Conservation (phyloP, 2,113 vertebrate species). For the Tetrao urogallus region DNA sequence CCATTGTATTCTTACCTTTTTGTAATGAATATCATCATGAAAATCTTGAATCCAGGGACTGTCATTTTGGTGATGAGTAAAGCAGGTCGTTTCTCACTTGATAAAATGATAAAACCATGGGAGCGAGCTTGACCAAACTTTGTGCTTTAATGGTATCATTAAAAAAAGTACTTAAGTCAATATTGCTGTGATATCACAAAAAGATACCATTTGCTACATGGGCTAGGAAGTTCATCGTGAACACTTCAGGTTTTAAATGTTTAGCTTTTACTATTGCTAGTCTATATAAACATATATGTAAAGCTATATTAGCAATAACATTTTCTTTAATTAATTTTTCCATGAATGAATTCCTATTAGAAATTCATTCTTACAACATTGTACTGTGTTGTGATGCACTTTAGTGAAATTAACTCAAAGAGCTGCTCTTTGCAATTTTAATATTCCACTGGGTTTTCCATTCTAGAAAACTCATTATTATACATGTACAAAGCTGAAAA, state of each 20-base stretch:
- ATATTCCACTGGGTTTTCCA: constrained; percentile 82
- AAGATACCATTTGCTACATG: neutral
- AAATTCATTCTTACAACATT: constrained; percentile 77
- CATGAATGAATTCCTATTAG: constrained; percentile 72
- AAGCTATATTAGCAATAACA: constrained; percentile 53
- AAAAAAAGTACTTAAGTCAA: neutral
- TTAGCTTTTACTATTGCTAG: constrained; percentile 18
- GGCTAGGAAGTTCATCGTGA: neutral
- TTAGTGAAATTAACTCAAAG: constrained; percentile 78
- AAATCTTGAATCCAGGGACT: neutral
- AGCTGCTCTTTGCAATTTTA: constrained; percentile 80
- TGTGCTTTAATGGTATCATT: neutral
- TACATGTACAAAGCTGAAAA: constrained; percentile 85
- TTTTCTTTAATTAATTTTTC: constrained; percentile 76
- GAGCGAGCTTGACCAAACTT: neutral
- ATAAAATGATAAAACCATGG: neutral
- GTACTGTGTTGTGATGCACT: constrained; percentile 79
- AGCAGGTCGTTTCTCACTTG: neutral
- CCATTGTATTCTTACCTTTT: neutral
- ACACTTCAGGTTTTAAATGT: neutral
- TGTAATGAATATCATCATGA: neutral
- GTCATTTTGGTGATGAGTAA: neutral
- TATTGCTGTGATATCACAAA: neutral
- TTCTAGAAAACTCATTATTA: constrained; percentile 89
- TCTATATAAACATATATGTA: constrained; percentile 39